These are phyloP conservation scores for Sesamia nonagrioides DNA, from an alignment of 1,140 invertebrate species.

Conservation along the genomic window DNA sequence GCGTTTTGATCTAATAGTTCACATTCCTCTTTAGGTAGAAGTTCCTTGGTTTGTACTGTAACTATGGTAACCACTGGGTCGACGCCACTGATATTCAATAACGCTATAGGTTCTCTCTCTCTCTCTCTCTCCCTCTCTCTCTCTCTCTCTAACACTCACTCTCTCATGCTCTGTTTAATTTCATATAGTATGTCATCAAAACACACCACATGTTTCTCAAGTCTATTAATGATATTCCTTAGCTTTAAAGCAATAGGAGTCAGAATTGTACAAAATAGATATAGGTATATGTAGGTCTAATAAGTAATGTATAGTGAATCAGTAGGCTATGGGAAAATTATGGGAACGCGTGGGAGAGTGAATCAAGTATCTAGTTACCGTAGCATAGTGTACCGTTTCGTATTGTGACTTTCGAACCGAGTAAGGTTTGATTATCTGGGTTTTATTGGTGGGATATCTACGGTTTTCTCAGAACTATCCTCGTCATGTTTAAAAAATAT, in stretches of 20 bases:
- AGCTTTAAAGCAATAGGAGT: not conserved
- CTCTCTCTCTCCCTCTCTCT: too few species aligned
- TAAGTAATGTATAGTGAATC: conserved; percentile 6
- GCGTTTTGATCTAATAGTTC: too few species aligned
- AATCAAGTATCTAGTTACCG: conserved; percentile 22
- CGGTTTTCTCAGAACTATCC: not conserved
- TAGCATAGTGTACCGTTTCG: conserved; percentile 5
- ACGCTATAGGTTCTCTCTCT: too few species aligned
- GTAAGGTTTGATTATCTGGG: not conserved
- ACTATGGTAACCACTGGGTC: too few species aligned
- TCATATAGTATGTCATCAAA: too few species aligned
- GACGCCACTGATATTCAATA: too few species aligned
- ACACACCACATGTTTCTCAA: too few species aligned
- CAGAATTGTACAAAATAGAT: not conserved
- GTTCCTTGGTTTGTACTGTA: too few species aligned
- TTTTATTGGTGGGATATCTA: too few species aligned
- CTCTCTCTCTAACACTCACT: too few species aligned
- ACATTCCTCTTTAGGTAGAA: too few species aligned
- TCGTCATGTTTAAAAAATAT: not conserved
- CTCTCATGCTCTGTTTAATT: too few species aligned
- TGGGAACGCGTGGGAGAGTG: conserved; percentile 37
- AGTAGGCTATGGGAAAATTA: conserved; percentile 44
- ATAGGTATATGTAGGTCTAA: not conserved
- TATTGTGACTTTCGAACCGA: conserved; percentile 6
- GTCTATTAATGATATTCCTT: not conserved